Evolutionary conservation across 2,888 invertebrate genomes (phyloP), one percentile per base, ranked within the genome.

Genomic region (Phania funesta): DNA sequence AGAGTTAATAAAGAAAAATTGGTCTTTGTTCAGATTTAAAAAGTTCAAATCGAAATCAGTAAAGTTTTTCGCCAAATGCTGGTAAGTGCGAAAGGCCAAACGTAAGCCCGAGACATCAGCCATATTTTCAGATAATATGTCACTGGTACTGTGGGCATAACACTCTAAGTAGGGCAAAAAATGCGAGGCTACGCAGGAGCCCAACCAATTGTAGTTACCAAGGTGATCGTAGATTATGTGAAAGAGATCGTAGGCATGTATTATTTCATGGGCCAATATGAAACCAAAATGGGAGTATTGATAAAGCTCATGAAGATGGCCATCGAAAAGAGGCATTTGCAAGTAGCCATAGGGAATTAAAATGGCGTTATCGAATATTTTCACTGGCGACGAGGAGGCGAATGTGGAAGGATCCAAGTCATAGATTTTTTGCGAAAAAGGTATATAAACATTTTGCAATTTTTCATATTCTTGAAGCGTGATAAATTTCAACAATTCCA

Each of bases 161-260:
- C 88, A 88, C 26, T 85, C 83, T n/a, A 85, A 82, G 18, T 86
- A 85, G 6, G 85, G 83, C n/a, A 41, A 64, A 38, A 84, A 88
- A 68, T 87, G 87, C 5, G 86, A 83, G n/a, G 85, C 60, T 13
- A 88, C 58, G 8, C 77, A 80, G 8, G 85, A 22, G 0, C 89
- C 88, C 9, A 87, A 77, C 32, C 67, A 71, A 52, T 87, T 87
- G 24, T 86, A 87, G 74, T 86, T 87, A 35, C 86, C 85, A 0
- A 82, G 48, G 6, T 85, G 84, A 83, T 88, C 88, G 83, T 87
- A 87, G 13, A 86, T 85, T 52, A 88, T 87, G 80, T 88, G 87
- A 60, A 86, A 87, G 0, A 87, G 76, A 84, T 88, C 88, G 38
- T 86, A 88, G 50, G 88, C 88, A 62, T 88, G 89, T 13, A 87